phyloP scores from a whole-genome alignment of 2,888 invertebrate genomes.

The Lepidocyrtoides sp. region DNA sequence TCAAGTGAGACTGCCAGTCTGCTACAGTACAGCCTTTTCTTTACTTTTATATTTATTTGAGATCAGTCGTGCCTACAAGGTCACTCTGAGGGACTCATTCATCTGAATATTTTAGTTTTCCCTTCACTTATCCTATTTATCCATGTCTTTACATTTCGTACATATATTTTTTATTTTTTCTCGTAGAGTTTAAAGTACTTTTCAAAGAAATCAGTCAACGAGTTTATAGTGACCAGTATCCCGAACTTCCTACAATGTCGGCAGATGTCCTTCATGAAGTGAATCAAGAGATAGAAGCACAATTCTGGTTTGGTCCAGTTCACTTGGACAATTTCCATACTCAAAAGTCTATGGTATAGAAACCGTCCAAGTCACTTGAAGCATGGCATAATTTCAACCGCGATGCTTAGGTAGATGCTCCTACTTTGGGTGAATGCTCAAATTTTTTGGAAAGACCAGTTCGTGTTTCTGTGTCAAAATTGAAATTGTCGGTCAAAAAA shows the following conservation, averaged over 20 bases:
- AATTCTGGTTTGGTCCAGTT: conserved; percentile 57
- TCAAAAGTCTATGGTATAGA: background rate
- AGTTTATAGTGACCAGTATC: conserved; percentile 12
- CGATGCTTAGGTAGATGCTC: background rate
- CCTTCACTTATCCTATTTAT: background rate
- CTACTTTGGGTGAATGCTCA: background rate
- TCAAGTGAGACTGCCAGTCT: background rate
- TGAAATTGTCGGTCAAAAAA: conserved; percentile 62
- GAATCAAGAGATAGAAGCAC: background rate
- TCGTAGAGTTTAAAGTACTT: too few species aligned
- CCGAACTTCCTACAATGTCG: background rate
- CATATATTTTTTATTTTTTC: background rate
- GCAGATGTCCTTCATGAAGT: conserved; percentile 2
- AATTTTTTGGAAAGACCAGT: conserved; percentile 20
- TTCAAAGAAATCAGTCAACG: background rate
- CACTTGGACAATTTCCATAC: conserved; percentile 34
- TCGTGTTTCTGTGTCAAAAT: conserved; percentile 73
- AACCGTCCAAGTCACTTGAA: background rate
- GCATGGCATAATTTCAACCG: conserved; percentile 26
- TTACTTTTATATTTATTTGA: background rate
- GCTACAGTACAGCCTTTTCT: background rate
- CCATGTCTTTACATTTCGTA: background rate
- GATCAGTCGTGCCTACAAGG: conserved; percentile 22
- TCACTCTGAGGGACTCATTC: background rate
- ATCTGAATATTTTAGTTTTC: conserved; percentile 6